These are phyloP conservation scores for Pteropus rufus DNA, from an alignment of 2,797 vertebrate genomes.

Conservation along the genomic window DNA sequence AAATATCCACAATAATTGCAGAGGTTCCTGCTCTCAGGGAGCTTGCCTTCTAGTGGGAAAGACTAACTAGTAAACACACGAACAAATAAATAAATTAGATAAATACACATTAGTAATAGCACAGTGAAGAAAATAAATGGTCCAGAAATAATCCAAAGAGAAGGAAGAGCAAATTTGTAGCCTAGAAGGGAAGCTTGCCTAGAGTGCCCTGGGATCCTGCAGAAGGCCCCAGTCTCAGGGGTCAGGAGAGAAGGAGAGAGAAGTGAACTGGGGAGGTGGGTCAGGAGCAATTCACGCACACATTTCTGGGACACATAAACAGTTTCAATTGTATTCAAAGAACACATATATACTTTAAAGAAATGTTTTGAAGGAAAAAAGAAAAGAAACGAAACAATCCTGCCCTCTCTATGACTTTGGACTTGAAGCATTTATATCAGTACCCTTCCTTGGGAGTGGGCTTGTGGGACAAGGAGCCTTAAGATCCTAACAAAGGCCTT, in stretches of 20 bases:
- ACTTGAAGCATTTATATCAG: not conserved
- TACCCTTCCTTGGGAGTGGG: not conserved
- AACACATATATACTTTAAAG: not conserved
- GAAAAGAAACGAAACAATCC: not conserved
- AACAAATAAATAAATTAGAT: not conserved
- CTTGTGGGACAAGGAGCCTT: not conserved
- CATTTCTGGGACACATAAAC: fast-evolving
- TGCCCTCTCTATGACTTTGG: not conserved
- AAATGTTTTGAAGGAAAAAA: not conserved
- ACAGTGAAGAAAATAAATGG: not conserved
- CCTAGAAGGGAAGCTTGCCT: not conserved
- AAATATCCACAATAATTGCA: not conserved
- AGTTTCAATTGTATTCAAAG: not conserved
- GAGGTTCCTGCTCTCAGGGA: not conserved
- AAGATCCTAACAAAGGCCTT: not conserved
- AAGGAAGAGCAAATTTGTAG: not conserved
- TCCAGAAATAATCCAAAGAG: not conserved
- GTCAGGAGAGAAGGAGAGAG: not conserved
- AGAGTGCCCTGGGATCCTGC: not conserved
- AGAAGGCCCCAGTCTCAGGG: not conserved
- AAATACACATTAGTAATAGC: not conserved
- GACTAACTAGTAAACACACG: not conserved
- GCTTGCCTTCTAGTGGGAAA: not conserved
- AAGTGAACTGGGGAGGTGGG: fast-evolving
- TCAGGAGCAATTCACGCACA: not conserved